phyloP scores from a whole-genome alignment of 2,888 invertebrate genomes.

The Noctua janthina region DNA sequence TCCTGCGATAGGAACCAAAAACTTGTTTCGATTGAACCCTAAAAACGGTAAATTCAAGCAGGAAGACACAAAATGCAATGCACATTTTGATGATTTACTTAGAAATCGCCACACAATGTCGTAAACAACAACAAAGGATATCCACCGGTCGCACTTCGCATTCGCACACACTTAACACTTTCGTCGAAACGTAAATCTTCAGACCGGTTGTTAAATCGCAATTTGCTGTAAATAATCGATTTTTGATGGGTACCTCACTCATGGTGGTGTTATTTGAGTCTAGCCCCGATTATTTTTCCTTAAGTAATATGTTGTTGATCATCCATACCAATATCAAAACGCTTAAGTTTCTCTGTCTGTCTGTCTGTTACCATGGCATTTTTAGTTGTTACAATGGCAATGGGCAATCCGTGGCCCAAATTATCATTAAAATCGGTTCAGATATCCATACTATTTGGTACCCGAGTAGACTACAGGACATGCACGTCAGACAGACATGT shows the following conservation, averaged over 20 bases:
- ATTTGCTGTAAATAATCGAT: slow-evolving; percentile 86
- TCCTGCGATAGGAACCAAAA: not conserved
- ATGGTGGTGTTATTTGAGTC: slow-evolving; percentile 46
- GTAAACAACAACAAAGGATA: slow-evolving; percentile 54
- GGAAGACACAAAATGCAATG: not conserved
- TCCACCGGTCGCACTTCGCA: slow-evolving; percentile 38
- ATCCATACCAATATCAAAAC: not conserved
- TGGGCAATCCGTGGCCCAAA: not conserved
- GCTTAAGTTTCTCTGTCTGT: not conserved
- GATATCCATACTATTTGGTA: not conserved
- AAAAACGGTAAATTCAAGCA: not conserved
- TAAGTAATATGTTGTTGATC: slow-evolving; percentile 60
- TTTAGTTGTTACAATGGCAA: not conserved
- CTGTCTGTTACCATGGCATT: not conserved
- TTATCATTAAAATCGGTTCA: not conserved
- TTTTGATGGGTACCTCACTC: slow-evolving; percentile 81
- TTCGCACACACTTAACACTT: slow-evolving; percentile 48
- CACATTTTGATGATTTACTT: slow-evolving; percentile 38
- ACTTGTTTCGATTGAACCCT: not conserved
- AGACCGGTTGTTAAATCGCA: slow-evolving; percentile 82
- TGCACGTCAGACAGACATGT: not conserved
- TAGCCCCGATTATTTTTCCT: slow-evolving; percentile 58
- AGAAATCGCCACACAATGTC: slow-evolving; percentile 45
- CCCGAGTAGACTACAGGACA: not conserved
- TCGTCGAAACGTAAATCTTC: slow-evolving; percentile 43